Base-by-base conservation (phyloP, 2,113 vertebrate species). In the Salminus brasiliensis region DNA sequence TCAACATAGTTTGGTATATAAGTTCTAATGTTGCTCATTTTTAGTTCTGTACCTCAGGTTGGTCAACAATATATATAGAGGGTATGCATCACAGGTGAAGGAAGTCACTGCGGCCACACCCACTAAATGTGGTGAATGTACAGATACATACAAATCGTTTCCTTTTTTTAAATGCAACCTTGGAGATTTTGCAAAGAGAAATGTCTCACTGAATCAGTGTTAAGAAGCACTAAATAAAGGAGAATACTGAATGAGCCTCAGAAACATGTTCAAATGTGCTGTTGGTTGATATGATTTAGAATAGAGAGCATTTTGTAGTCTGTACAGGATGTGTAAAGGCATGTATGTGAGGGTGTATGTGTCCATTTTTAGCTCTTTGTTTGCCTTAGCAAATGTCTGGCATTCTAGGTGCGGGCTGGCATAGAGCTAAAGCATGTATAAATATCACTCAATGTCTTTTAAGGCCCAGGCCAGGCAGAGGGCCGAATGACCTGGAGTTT, bases 341-440 rank as follows among this genome's bases (percentile, higher is more conserved):
- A 15, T 62, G 59, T n/a, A 32, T 65, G 30, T 25, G 29, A 32
- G 60, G 8, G 6, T 18, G 30, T 65, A 34, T 36, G 11, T 60
- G 10, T 7, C 4, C 23, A 30, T 30, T 52, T 52, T 32, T 32
- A n/a, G 6, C 29, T 11, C 27, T 6, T 34, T 39, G 13, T 74
- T 85, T 81, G 82, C 55, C 83, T 80, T 74, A 62, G 69, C 81
- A 83, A 76, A 82, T 81, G 68, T 69, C 84, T 49, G 57, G 78
- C 87, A 81, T 71, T 78, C 87, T 88, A 81, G 74, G 88, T 87
- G 72, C 67, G 80, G 76, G 55, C 79, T 81, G 87, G 73, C 53
- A 82, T 81, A 36, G 82, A 73, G 85, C n/a, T n/a, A n/a, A n/a
- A n/a, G n/a, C n/a, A n/a, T n/a, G n/a, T n/a, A n/a, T n/a, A n/a